Conservation (phyloP, 2,888 invertebrate genomes). For the Drosophila phalerata region DNA sequence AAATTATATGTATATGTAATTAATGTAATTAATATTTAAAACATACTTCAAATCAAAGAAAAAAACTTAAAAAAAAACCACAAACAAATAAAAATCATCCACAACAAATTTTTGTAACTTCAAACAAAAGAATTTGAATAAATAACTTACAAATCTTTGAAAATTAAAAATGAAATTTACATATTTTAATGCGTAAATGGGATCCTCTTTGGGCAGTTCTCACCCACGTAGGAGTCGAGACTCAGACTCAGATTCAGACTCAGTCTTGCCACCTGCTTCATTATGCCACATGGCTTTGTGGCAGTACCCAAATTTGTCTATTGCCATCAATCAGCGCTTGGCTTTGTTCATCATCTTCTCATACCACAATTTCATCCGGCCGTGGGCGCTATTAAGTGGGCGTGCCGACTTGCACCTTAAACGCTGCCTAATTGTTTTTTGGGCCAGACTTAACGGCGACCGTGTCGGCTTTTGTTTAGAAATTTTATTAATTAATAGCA, state of each 20-base stretch:
- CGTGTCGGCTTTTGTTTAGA: slow-evolving; percentile 56
- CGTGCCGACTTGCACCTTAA: slow-evolving; percentile 72
- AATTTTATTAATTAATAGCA: slow-evolving; percentile 72
- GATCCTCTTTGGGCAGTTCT: background rate
- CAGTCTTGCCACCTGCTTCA: slow-evolving; percentile 37
- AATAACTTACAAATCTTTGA: slow-evolving; percentile 72
- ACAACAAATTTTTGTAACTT: slow-evolving; percentile 68
- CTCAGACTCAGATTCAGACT: no score
- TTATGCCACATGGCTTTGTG: slow-evolving; percentile 34
- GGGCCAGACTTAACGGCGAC: slow-evolving; percentile 50
- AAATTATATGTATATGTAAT: slow-evolving; percentile 46
- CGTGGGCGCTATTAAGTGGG: slow-evolving; percentile 52
- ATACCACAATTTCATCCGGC: slow-evolving; percentile 22
- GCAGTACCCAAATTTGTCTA: slow-evolving; percentile 45
- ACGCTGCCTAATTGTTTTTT: slow-evolving; percentile 71
- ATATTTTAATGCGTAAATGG: background rate
- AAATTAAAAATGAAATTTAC: slow-evolving; percentile 33
- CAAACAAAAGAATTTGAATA: slow-evolving; percentile 68
- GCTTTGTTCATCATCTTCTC: slow-evolving; percentile 49
- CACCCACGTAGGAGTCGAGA: background rate
- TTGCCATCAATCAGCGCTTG: slow-evolving; percentile 70
- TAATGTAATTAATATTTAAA: slow-evolving; percentile 62
- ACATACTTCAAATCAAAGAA: slow-evolving; percentile 46
- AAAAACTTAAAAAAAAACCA: slow-evolving; percentile 18
- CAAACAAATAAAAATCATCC: slow-evolving; percentile 23